Percentiles rank a stretch among this genome's conserved stretches.
These are phyloP conservation scores for Pristionchus mayeri DNA, from an alignment of 2,888 invertebrate genomes.

Conservation along the genomic window DNA sequence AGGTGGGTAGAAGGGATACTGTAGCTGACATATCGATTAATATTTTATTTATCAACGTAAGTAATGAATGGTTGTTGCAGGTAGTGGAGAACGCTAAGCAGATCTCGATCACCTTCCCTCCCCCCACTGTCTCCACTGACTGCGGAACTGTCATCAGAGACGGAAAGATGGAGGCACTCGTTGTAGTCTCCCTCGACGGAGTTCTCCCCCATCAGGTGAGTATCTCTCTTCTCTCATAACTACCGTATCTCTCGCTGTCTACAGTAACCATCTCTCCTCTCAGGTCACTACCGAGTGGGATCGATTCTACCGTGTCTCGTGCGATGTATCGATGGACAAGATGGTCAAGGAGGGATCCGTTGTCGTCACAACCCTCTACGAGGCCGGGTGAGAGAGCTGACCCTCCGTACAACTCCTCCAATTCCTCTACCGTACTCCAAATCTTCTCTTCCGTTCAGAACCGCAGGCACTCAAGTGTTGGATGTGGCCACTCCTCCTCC, in stretches of 20 bases:
- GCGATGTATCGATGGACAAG: slow-evolving; percentile 76
- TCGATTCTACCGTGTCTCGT: slow-evolving; percentile 76
- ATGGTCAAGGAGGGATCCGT: slow-evolving; percentile 76
- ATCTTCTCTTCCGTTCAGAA: slow-evolving; percentile 39
- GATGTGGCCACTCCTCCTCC: slow-evolving; percentile 76
- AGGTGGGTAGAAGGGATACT: slow-evolving; percentile 51
- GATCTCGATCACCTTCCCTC: slow-evolving; percentile 77
- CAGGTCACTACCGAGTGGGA: slow-evolving; percentile 76
- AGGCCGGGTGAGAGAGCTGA: slow-evolving; percentile 67
- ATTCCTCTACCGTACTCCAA: background rate
- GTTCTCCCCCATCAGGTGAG: slow-evolving; percentile 76
- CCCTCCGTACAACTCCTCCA: background rate
- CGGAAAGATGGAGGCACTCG: slow-evolving; percentile 76
- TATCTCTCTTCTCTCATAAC: background rate
- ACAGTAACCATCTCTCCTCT: background rate
- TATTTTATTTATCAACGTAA: background rate
- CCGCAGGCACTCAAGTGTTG: slow-evolving; percentile 67
- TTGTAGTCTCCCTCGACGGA: slow-evolving; percentile 76
- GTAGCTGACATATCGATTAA: background rate
- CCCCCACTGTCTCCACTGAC: slow-evolving; percentile 75
- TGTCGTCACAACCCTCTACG: slow-evolving; percentile 76
- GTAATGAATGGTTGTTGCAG: slow-evolving; percentile 6
- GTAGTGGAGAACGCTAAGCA: slow-evolving; percentile 76
- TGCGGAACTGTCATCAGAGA: slow-evolving; percentile 76
- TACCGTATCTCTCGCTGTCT: background rate